Evolutionary conservation across 92 coral and sea anemone species (phyloP), one percentile per base, ranked within the genome.

Genomic region (Siderastrea siderea): DNA sequence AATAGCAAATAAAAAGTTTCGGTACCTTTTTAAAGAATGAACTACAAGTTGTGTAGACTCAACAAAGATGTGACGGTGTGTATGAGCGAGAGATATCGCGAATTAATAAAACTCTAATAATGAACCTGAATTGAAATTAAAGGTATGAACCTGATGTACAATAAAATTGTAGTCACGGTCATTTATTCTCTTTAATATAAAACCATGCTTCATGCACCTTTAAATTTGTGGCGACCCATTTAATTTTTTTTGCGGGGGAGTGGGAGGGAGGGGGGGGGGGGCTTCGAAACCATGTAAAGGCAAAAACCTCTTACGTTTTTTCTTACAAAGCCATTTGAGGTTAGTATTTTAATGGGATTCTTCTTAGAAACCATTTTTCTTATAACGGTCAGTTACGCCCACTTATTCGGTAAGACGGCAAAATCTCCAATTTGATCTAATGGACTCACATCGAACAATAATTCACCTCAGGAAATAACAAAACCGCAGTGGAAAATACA

Each of bases 371-470:
- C 16, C 51, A 26, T 79, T 43, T 77, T 43, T 1, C 13, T 57
- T 47, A 64, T 13, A 47, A 4, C 53, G 0, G 7, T 14, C 17
- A 44, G 45, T 51, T 17, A 80, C 38, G 9, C 16, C 73, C 71
- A 49, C 71, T 45, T 64, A n/a, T 54, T 67, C 4, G 65, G 64
- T 15, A n/a, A 38, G 12, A 66, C 46, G 38, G 66, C 4, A 48
- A 38, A 52, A 15, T 57, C 12, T 15, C 8, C 38, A n/a, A 78
- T 47, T 61, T 65, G 5, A 46, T 52, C 17, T 66, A 67, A 80
- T 80, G 74, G 74, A 52, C 47, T 51, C 54, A 14, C 63, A 51
- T 80, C 3, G n/a, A 75, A 47, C 82, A 62, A 67, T 65, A 6
- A 66, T 50, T 50, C 63, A 44, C 84, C 63, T 4, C 84, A 11